Percentiles rank a stretch among this genome's conserved stretches.
phyloP scores from a whole-genome alignment of 2,113 vertebrate genomes.

The Phaethornis superciliosus region DNA sequence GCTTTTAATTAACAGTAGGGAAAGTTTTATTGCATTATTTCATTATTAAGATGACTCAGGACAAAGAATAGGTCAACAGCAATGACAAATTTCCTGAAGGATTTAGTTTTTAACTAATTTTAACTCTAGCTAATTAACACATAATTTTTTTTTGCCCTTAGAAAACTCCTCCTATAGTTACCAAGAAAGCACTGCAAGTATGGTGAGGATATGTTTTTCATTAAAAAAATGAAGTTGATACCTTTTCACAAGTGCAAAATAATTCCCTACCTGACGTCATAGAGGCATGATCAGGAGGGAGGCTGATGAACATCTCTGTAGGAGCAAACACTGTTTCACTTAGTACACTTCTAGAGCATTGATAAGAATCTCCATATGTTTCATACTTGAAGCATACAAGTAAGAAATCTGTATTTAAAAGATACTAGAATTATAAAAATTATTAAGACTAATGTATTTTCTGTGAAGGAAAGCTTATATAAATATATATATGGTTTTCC shows the following conservation, averaged over 20 bases:
- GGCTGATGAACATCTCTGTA: neutral
- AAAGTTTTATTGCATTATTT: neutral
- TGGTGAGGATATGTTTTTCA: neutral
- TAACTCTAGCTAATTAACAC: neutral
- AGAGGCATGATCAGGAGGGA: neutral
- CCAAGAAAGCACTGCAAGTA: neutral
- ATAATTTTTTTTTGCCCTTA: neutral
- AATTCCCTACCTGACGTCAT: neutral
- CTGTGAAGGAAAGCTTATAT: neutral
- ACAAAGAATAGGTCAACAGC: neutral
- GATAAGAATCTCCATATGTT: neutral
- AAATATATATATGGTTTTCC: neutral
- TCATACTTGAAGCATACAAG: neutral
- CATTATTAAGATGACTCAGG: neutral
- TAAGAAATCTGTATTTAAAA: neutral
- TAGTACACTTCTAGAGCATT: neutral
- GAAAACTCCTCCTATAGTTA: neutral
- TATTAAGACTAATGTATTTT: neutral
- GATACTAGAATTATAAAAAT: neutral
- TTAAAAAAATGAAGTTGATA: neutral
- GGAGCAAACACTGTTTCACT: neutral
- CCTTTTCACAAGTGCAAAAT: neutral
- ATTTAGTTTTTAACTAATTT: neutral
- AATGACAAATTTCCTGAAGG: neutral
- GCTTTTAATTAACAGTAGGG: slow-evolving; percentile 1